These are phyloP conservation scores for Sussaba pulchella DNA, from an alignment of 2,888 invertebrate species.

Conservation along the genomic window DNA sequence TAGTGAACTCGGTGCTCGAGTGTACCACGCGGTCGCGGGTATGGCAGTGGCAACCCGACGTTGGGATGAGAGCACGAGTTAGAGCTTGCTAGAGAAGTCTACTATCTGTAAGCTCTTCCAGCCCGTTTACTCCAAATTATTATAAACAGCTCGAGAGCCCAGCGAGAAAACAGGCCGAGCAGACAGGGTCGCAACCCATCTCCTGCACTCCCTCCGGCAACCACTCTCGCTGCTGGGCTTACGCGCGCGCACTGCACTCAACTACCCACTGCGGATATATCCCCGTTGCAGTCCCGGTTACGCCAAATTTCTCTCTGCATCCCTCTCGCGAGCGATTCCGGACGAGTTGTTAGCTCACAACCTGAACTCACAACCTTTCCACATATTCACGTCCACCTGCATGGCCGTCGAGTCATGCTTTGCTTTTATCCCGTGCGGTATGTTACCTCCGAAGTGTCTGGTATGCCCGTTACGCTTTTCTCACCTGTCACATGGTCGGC, in stretches of 20 bases:
- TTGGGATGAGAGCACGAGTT: constrained; percentile 50
- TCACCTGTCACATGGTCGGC: constrained; percentile 22
- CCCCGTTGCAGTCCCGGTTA: background rate
- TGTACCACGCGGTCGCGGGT: constrained; percentile 35
- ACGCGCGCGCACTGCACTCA: constrained; percentile 39
- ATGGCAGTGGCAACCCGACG: constrained; percentile 52
- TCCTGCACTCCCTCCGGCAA: constrained; percentile 23
- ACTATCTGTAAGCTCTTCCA: constrained; percentile 64
- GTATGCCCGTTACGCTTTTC: constrained; percentile 2
- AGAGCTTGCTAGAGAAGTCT: constrained; percentile 52
- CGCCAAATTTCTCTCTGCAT: background rate
- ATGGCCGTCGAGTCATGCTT: constrained; percentile 32
- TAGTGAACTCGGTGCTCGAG: background rate
- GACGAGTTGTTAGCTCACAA: constrained; percentile 18
- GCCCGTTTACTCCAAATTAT: constrained; percentile 70
- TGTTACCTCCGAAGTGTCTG: constrained; percentile 1
- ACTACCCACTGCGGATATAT: background rate
- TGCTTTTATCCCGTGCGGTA: constrained; percentile 13
- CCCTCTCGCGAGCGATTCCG: constrained; percentile 31
- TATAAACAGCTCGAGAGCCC: constrained; percentile 66
- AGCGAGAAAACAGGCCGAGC: constrained; percentile 48
- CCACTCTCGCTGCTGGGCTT: constrained; percentile 36
- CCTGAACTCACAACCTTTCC: constrained; percentile 30
- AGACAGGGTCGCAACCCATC: constrained; percentile 21
- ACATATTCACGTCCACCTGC: constrained; percentile 28